A percentile compares a stretch with the other conserved stretches of the same genome.
These are phyloP conservation scores for Oscheius myriophilus DNA, from an alignment of 2,888 invertebrate species.

Conservation along the genomic window DNA sequence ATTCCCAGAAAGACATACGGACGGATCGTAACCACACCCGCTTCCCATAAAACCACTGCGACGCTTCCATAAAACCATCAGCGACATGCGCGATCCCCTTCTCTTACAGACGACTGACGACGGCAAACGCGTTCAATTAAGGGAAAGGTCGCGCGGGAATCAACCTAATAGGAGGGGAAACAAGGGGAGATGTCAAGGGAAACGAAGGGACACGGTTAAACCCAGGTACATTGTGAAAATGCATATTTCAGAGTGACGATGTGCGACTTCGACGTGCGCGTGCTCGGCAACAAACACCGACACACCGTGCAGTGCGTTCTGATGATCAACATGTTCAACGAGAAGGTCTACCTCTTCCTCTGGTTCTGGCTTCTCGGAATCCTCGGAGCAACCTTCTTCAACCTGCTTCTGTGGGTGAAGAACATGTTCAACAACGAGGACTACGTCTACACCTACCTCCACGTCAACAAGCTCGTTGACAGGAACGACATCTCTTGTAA, in stretches of 20 bases:
- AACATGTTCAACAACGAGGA: slow-evolving; percentile 28
- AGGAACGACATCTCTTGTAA: slow-evolving; percentile 50
- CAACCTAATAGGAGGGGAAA: neutral
- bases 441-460: slow-evolving; percentile 65
- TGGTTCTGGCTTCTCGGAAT: slow-evolving; percentile 75
- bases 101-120: no score
- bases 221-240: no score
- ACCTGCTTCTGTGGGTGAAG: slow-evolving; percentile 72
- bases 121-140: slow-evolving; percentile 31
- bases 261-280: slow-evolving; percentile 72
- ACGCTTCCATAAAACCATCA: no score
- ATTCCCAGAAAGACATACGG: no score
- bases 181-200: slow-evolving; percentile 6
- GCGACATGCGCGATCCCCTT: no score
- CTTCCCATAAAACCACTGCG: no score
- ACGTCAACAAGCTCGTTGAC: slow-evolving; percentile 56
- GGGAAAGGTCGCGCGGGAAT: slow-evolving; percentile 26
- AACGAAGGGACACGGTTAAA: neutral
- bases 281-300: slow-evolving; percentile 73
- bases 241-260: slow-evolving; percentile 67
- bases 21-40: no score
- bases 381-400: slow-evolving; percentile 72
- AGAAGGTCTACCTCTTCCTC: slow-evolving; percentile 72
- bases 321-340: slow-evolving; percentile 70
- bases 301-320: slow-evolving; percentile 71